These are phyloP conservation scores for Serranus cabrilla DNA, from an alignment of 2,797 vertebrate genomes.

Conservation along the genomic window DNA sequence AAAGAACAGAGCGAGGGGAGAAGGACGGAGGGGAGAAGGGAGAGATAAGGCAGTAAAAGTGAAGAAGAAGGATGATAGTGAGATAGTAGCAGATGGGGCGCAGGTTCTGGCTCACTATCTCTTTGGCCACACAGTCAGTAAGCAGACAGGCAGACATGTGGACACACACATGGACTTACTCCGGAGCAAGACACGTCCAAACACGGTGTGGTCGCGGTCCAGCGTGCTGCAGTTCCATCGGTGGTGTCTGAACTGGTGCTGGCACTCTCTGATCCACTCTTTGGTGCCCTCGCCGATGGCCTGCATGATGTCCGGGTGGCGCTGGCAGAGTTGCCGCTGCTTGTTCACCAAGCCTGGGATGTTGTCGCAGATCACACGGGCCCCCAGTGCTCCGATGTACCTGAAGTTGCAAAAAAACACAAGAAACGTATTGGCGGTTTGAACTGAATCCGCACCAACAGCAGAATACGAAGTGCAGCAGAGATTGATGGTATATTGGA, in stretches of 20 bases:
- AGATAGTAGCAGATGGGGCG: not conserved
- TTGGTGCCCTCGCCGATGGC: conserved; percentile 96
- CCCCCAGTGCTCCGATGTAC: conserved; percentile 97
- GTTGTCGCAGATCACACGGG: conserved; percentile 97
- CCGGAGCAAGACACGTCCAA: conserved; percentile 94
- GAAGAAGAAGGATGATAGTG: conserved; percentile 10
- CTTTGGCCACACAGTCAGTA: not conserved
- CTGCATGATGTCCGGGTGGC: conserved; percentile 98
- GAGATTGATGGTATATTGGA: not conserved
- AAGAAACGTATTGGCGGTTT: not conserved
- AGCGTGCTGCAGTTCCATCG: conserved; percentile 99
- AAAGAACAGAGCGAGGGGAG: conserved; percentile 37
- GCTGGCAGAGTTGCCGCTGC: conserved; percentile 96
- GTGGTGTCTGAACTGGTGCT: conserved; percentile 98
- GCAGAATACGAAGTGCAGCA: not conserved
- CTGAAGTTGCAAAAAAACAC: conserved; percentile 72
- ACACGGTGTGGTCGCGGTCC: conserved; percentile 97
- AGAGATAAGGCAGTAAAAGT: conserved; percentile 41
- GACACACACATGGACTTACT: conserved; percentile 87
- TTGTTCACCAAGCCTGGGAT: conserved; percentile 97
- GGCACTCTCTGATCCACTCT: conserved; percentile 98
- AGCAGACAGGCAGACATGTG: not conserved
- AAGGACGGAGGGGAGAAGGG: conserved; percentile 5
- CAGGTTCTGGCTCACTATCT: not conserved
- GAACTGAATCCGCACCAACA: not conserved